Evolutionary conservation across 2,113 vertebrate species (phyloP).

Genomic region (Siphamia tubifer): DNA sequence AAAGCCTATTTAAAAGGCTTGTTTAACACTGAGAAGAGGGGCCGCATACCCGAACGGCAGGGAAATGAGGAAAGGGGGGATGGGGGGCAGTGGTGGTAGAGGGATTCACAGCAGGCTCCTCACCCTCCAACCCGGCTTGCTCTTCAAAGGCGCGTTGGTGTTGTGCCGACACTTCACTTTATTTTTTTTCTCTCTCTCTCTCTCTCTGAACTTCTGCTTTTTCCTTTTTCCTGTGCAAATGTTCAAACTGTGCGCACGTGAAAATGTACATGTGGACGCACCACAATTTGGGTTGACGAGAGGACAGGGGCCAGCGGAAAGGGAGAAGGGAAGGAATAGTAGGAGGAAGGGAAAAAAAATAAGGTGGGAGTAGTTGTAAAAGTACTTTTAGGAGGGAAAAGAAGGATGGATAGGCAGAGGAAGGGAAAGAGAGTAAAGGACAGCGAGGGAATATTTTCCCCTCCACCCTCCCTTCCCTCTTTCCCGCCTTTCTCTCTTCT

Average conservation of each 20-base stretch:
- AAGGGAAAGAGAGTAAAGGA: conserved; percentile 55
- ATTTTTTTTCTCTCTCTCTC: no score
- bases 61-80: conserved; percentile 52
- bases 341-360: conserved; percentile 11
- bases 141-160: conserved; percentile 47
- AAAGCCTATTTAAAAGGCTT: conserved; percentile 80
- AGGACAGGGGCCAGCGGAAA: no score
- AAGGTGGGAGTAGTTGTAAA: conserved; percentile 41
- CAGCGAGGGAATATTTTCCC: conserved; percentile 44
- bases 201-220: neutral
- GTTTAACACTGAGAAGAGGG: conserved; percentile 77
- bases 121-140: conserved; percentile 34
- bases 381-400: conserved; percentile 35
- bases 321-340: no score
- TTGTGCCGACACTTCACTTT: conserved; percentile 59
- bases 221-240: neutral
- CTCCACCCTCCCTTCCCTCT: conserved; percentile 32
- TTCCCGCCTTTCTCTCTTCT: conserved; percentile 73
- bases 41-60: conserved; percentile 70
- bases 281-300: conserved; percentile 41
- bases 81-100: conserved; percentile 22
- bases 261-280: conserved; percentile 17
- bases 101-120: conserved; percentile 61
- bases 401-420: conserved; percentile 60
- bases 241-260: conserved; percentile 13